Percentiles rank a stretch among this genome's conserved stretches.
These are phyloP conservation scores for Silvanus unidentatus DNA, from an alignment of 2,888 invertebrate species.

Conservation along the genomic window DNA sequence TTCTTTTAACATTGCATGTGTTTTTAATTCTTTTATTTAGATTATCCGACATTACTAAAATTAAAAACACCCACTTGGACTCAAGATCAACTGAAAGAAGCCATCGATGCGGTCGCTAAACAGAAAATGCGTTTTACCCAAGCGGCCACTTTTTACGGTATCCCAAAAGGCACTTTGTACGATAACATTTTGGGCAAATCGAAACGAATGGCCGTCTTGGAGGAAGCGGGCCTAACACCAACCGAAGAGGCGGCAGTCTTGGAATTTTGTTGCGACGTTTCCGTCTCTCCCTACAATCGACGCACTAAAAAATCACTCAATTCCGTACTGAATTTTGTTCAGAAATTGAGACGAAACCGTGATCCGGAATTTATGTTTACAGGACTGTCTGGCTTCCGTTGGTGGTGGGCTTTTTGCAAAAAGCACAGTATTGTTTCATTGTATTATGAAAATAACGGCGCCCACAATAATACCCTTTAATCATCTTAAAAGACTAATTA, in stretches of 20 bases:
- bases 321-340: slow-evolving; percentile 60
- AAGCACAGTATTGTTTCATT: slow-evolving; percentile 69
- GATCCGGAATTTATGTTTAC: slow-evolving; percentile 63
- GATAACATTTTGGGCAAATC: slow-evolving; percentile 73
- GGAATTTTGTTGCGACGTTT: slow-evolving; percentile 69
- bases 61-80: slow-evolving; percentile 72
- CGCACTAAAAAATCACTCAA: slow-evolving; percentile 63
- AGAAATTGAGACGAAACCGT: slow-evolving; percentile 53
- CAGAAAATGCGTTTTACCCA: slow-evolving; percentile 74
- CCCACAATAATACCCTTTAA: neutral
- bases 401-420: slow-evolving; percentile 82
- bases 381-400: slow-evolving; percentile 66
- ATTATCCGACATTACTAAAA: slow-evolving; percentile 62
- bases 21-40: slow-evolving; percentile 38
- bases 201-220: slow-evolving; percentile 68
- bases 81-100: slow-evolving; percentile 66
- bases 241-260: slow-evolving; percentile 61
- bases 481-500: neutral
- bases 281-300: slow-evolving; percentile 63
- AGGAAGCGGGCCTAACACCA: slow-evolving; percentile 58
- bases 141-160: slow-evolving; percentile 64
- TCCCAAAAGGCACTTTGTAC: slow-evolving; percentile 72
- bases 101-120: slow-evolving; percentile 68
- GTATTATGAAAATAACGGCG: slow-evolving; percentile 46
- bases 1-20: slow-evolving; percentile 15